Conservation (phyloP, 2,113 vertebrate genomes). For the Chamaetylas fuelleborni region DNA sequence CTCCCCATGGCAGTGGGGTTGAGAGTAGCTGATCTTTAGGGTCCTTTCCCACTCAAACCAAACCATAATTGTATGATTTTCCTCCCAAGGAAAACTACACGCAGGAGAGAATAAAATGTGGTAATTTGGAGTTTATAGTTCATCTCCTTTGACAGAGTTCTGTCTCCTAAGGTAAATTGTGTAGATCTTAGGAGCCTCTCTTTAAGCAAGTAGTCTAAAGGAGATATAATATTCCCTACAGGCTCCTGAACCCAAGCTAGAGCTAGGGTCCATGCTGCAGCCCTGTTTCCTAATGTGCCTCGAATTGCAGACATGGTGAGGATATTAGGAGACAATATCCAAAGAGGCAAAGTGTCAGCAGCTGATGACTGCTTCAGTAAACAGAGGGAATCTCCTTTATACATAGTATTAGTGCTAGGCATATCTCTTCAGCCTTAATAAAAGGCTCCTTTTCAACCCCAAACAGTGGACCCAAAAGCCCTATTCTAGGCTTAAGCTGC, state of each 20-base stretch:
- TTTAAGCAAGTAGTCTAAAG: neutral
- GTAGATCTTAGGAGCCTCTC: neutral
- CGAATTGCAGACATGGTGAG: neutral
- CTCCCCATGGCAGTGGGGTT: neutral
- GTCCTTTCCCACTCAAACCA: neutral
- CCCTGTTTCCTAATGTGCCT: neutral
- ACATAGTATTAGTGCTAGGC: neutral
- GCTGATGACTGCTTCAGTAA: neutral
- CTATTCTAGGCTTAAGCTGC: neutral
- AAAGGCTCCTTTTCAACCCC: neutral
- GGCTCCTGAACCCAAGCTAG: neutral
- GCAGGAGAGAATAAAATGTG: neutral
- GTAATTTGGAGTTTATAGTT: neutral
- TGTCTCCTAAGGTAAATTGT: neutral
- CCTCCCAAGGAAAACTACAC: neutral
- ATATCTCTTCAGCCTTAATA: neutral
- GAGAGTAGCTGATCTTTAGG: neutral
- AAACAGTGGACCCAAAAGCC: neutral
- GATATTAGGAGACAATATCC: neutral
- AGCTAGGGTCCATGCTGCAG: neutral
- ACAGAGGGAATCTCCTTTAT: neutral
- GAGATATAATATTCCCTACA: neutral
- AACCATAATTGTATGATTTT: neutral
- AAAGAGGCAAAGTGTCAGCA: neutral
- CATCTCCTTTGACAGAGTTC: neutral